Conservation (phyloP, 2,888 invertebrate species). For the Ophonus ardosiacus region DNA sequence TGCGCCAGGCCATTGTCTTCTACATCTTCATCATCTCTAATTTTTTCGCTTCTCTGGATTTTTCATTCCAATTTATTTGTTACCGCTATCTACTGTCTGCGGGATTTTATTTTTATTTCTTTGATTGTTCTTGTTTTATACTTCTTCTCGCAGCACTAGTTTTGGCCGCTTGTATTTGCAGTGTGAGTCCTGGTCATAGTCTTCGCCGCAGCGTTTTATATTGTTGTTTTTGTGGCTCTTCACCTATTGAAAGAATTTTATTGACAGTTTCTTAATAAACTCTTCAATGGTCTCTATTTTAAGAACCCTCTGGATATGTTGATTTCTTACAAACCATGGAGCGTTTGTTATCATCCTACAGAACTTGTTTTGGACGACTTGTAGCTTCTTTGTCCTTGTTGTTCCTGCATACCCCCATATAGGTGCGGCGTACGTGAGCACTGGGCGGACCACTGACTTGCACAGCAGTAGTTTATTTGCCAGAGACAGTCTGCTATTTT, state of each 20-base stretch:
- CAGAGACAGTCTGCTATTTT: neutral
- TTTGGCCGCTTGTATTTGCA: neutral
- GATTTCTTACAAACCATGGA: neutral
- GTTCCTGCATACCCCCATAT: neutral
- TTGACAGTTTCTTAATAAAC: neutral
- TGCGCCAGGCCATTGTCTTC: too few relatives aligned
- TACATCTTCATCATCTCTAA: too few relatives aligned
- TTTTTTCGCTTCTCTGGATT: too few relatives aligned
- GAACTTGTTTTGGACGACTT: neutral
- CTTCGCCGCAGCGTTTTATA: neutral
- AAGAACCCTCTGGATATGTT: neutral
- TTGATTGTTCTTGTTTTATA: too few relatives aligned
- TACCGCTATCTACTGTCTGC: too few relatives aligned
- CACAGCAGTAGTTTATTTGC: neutral
- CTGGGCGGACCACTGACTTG: neutral
- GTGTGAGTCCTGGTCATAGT: neutral
- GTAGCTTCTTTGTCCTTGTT: neutral
- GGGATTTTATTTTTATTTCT: too few relatives aligned
- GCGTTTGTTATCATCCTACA: neutral
- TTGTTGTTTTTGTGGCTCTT: neutral
- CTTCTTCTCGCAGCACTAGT: neutral
- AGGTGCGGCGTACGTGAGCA: neutral
- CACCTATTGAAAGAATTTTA: neutral
- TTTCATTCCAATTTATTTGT: too few relatives aligned
- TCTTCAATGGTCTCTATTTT: neutral